A percentile compares a stretch with the other conserved stretches of the same genome.
These are phyloP conservation scores for Silurus asotus DNA, from an alignment of 2,113 vertebrate species.

Conservation along the genomic window DNA sequence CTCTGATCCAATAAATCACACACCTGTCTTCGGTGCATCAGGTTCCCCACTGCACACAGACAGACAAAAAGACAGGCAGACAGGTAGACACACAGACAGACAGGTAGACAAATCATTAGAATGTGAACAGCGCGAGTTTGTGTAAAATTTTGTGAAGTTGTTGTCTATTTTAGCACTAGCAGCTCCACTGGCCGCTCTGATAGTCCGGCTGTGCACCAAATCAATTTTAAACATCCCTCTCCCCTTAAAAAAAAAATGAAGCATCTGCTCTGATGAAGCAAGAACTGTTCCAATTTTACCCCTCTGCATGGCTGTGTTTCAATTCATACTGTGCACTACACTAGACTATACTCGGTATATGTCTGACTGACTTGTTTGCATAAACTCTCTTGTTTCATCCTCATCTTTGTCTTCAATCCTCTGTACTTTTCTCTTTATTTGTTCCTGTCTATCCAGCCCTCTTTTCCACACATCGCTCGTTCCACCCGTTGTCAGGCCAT, in stretches of 20 bases:
- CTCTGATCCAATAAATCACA: conserved; percentile 96
- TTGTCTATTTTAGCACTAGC: not conserved
- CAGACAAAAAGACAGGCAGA: not conserved
- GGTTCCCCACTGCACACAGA: conserved; percentile 79
- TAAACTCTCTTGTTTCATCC: not conserved
- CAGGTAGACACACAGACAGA: not conserved
- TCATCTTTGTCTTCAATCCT: not conserved
- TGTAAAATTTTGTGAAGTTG: not conserved
- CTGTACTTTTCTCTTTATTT: conserved; percentile 39
- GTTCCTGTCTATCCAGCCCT: conserved; percentile 62
- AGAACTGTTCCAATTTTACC: not conserved
- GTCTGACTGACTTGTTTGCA: not conserved
- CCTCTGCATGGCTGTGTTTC: not conserved
- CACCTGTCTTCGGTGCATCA: conserved; percentile 90
- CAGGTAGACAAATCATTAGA: conserved; percentile 3
- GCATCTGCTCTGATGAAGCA: not conserved
- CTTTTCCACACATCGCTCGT: conserved; percentile 52
- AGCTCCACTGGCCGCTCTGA: not conserved
- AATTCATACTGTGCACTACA: not conserved
- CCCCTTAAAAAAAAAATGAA: not conserved
- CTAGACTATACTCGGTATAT: not conserved
- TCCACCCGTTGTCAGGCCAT: conserved; percentile 82
- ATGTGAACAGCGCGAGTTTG: not conserved
- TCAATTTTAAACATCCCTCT: not conserved
- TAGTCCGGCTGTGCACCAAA: not conserved